These are phyloP conservation scores for Tipula helvola DNA, from an alignment of 2,888 invertebrate species.

Conservation along the genomic window DNA sequence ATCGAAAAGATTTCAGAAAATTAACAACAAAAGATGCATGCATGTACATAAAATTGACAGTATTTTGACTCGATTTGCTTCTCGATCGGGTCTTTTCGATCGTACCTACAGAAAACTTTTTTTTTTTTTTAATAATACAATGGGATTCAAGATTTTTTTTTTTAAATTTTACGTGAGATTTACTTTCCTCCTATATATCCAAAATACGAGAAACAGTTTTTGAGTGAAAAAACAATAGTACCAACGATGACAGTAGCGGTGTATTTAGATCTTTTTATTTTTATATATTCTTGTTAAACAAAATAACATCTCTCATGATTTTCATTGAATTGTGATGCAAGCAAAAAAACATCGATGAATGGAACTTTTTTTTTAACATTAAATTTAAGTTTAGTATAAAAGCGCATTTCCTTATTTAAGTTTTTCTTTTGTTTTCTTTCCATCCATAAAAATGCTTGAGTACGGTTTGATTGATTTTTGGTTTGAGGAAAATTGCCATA, in stretches of 20 bases:
- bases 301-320: neutral
- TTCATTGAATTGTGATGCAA: neutral
- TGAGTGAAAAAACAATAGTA: slow-evolving; percentile 10
- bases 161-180: neutral
- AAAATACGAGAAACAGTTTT: neutral
- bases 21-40: neutral
- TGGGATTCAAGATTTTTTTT: neutral
- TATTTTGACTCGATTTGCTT: neutral
- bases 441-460: neutral
- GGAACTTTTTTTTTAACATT: neutral
- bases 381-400: neutral
- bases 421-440: neutral
- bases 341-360: neutral
- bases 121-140: neutral
- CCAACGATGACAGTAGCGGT: slow-evolving; percentile 8
- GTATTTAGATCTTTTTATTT: neutral
- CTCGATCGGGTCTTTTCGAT: neutral
- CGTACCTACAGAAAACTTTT: neutral
- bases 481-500: neutral
- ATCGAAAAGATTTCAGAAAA: neutral
- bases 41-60: neutral
- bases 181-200: neutral
- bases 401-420: neutral
- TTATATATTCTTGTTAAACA: neutral
- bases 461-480: neutral